Evolutionary conservation across 1,140 invertebrate genomes (phyloP).

Genomic region (Arion vulgaris): DNA sequence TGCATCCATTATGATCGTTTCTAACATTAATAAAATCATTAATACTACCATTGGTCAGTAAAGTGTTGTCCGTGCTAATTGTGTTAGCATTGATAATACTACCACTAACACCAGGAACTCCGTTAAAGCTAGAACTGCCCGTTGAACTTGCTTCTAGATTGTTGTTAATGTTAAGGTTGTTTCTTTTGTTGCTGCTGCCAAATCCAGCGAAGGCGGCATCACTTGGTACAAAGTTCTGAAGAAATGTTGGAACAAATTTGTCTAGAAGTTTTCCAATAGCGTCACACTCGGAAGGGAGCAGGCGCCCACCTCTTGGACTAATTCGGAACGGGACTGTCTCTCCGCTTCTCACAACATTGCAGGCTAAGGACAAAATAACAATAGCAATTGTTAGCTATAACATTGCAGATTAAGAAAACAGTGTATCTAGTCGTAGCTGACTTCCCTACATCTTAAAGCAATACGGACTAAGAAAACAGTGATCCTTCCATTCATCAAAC

Average conservation of each 20-base stretch:
- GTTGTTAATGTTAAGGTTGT: constrained; percentile 28
- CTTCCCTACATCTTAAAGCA: too few species aligned
- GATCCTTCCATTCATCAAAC: too few species aligned
- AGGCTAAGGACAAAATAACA: neutral
- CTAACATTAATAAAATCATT: constrained; percentile 30
- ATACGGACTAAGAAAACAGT: too few species aligned
- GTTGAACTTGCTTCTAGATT: neutral
- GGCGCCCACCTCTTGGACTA: neutral
- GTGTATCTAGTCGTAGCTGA: too few species aligned
- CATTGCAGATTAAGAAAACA: too few species aligned
- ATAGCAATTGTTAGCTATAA: too few species aligned
- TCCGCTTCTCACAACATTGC: constrained; percentile 29
- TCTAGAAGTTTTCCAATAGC: constrained; percentile 33
- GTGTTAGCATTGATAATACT: neutral
- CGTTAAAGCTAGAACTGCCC: neutral
- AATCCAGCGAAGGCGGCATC: constrained; percentile 4
- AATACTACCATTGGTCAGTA: neutral
- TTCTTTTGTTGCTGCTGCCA: constrained; percentile 14
- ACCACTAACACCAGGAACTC: too few species aligned
- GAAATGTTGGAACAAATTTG: constrained; percentile 29
- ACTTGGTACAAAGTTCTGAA: constrained; percentile 35
- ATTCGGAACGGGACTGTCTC: constrained; percentile 20
- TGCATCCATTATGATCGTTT: constrained; percentile 26
- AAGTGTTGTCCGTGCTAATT: neutral
- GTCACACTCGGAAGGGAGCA: constrained; percentile 17